These are phyloP conservation scores for Drosophila mettleri DNA, from an alignment of 2,888 invertebrate species.

Conservation along the genomic window DNA sequence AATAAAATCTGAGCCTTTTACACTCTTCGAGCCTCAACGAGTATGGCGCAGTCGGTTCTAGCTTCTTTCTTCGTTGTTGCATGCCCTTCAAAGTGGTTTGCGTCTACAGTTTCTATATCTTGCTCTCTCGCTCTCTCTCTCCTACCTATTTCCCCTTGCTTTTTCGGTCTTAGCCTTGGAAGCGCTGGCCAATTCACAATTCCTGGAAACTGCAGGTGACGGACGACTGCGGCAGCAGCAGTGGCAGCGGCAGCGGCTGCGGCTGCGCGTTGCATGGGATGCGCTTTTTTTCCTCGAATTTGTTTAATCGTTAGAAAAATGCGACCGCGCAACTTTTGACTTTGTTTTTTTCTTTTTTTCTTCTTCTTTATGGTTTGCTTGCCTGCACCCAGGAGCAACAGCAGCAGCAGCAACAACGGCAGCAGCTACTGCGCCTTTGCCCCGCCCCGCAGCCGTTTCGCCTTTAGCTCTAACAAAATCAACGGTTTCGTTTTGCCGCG, in stretches of 20 bases:
- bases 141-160: slow-evolving; percentile 6
- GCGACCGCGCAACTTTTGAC: slow-evolving; percentile 57
- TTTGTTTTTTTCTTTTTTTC: not conserved
- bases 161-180: slow-evolving; percentile 44
- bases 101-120: slow-evolving; percentile 39
- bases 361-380: not conserved
- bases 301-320: slow-evolving; percentile 84
- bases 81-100: slow-evolving; percentile 16
- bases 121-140: not conserved
- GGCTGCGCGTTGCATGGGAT: slow-evolving; percentile 76
- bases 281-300: slow-evolving; percentile 84
- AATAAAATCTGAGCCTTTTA: not conserved
- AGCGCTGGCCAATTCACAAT: slow-evolving; percentile 56
- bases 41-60: slow-evolving; percentile 1
- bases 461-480: slow-evolving; percentile 54
- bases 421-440: not conserved
- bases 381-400: slow-evolving; percentile 9
- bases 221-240: too few relatives aligned
- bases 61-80: slow-evolving; percentile 11
- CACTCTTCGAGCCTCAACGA: not conserved
- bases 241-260: slow-evolving; percentile 39
- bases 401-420: not conserved
- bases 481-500: slow-evolving; percentile 64
- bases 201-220: slow-evolving; percentile 84
- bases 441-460: slow-evolving; percentile 21